Evolutionary conservation across 1,140 invertebrate species (phyloP).

Genomic region (Matsumurasca onukii): DNA sequence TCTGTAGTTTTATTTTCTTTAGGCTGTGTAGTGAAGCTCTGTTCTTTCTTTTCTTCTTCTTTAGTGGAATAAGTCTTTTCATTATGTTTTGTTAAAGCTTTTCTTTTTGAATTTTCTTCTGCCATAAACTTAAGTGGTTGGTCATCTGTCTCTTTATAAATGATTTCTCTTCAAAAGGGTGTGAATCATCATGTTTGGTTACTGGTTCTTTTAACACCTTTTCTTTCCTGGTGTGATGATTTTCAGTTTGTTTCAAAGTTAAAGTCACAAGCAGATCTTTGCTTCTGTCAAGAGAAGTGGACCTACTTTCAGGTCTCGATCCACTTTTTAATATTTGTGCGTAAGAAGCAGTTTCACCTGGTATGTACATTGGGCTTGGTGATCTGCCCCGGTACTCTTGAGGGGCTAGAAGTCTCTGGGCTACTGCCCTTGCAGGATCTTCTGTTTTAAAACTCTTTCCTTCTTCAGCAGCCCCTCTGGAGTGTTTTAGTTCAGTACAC

Average conservation of each 20-base stretch:
- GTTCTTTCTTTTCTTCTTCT: not conserved
- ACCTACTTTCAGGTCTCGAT: slow-evolving; percentile 37
- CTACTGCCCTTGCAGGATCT: not conserved
- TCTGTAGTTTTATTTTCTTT: not conserved
- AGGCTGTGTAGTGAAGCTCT: not conserved
- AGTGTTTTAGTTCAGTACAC: not conserved
- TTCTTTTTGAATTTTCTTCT: not conserved
- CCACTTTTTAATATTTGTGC: slow-evolving; percentile 71
- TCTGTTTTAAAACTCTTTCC: slow-evolving; percentile 31
- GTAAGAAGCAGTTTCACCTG: slow-evolving; percentile 67
- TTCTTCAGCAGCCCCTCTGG: not conserved
- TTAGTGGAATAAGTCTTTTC: not conserved
- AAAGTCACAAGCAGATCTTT: not conserved
- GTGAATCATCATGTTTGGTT: too few species aligned
- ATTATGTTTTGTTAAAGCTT: not conserved
- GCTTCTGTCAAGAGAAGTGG: slow-evolving; percentile 28
- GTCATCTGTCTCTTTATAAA: too few species aligned
- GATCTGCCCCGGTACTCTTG: slow-evolving; percentile 49
- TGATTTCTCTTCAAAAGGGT: too few species aligned
- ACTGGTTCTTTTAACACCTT: too few species aligned
- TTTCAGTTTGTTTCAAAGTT: too few species aligned
- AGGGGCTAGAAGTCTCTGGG: slow-evolving; percentile 10
- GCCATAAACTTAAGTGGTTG: too few species aligned
- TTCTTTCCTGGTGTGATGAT: too few species aligned
- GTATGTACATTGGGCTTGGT: slow-evolving; percentile 69